These are phyloP conservation scores for Podarcis muralis DNA, from an alignment of 2,113 vertebrate genomes.

Conservation along the genomic window DNA sequence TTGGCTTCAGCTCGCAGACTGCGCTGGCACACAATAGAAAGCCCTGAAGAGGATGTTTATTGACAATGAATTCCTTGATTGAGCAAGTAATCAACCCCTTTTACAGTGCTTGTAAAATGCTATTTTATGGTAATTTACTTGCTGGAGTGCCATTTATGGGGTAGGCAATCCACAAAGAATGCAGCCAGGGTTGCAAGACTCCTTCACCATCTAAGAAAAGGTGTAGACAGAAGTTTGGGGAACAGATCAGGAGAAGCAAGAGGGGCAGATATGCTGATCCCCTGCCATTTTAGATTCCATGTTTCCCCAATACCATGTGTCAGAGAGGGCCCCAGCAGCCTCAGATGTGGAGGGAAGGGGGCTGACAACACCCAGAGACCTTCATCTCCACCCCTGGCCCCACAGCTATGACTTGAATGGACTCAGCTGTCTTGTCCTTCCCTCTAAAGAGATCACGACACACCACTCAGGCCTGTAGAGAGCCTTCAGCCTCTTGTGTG, in stretches of 20 bases:
- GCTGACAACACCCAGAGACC: not conserved
- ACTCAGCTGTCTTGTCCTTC: not conserved
- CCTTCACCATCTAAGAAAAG: not conserved
- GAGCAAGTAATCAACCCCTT: constrained; percentile 69
- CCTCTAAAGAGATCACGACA: not conserved
- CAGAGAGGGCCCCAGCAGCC: not conserved
- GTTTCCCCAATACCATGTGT: not conserved
- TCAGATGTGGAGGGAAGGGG: not conserved
- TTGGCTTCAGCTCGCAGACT: constrained; percentile 61
- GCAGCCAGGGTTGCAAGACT: not conserved
- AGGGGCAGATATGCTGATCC: not conserved
- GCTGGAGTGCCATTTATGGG: constrained; percentile 13
- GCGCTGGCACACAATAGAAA: constrained; percentile 65
- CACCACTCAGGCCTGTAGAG: not conserved
- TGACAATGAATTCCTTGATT: constrained; percentile 74
- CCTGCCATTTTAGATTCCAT: not conserved
- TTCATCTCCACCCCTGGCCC: not conserved
- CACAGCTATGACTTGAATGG: not conserved
- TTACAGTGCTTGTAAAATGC: constrained; percentile 53
- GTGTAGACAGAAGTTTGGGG: constrained; percentile 11
- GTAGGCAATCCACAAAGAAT: constrained; percentile 21
- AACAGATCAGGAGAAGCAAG: not conserved
- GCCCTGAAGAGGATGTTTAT: constrained; percentile 66
- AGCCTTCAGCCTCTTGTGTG: not conserved
- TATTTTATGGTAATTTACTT: constrained; percentile 19